A percentile compares a stretch with the other conserved stretches of the same genome.
Evolutionary conservation across 2,888 invertebrate species (phyloP).

Genomic region (Lochmaea crataegi): DNA sequence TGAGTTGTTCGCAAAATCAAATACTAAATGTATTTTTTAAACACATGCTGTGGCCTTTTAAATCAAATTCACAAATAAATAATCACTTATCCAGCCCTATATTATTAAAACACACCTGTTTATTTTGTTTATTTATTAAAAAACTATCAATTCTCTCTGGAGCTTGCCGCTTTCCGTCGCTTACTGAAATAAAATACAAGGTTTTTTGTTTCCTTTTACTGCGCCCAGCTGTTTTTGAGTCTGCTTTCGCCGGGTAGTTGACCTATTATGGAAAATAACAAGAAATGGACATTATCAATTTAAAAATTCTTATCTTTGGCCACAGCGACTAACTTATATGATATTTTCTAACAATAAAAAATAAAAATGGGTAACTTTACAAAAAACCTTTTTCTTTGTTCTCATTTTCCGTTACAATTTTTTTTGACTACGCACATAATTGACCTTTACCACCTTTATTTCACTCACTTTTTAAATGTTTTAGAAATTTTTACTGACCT

Average conservation of each 20-base stretch:
- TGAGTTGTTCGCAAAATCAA: background rate
- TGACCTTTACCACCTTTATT: background rate
- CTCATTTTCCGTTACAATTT: slow-evolving; percentile 2
- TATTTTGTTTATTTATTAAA: slow-evolving; percentile 5
- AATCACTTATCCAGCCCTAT: background rate
- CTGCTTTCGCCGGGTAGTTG: background rate
- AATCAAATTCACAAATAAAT: background rate
- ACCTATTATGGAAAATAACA: background rate
- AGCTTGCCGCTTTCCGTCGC: background rate
- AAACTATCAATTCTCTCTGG: background rate
- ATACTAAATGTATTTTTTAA: background rate
- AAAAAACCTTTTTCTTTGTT: slow-evolving; percentile 1
- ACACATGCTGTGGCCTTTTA: slow-evolving; percentile 4
- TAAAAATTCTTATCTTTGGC: background rate
- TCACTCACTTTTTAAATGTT: slow-evolving; percentile 2
- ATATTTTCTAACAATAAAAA: slow-evolving; percentile 1
- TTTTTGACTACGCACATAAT: background rate
- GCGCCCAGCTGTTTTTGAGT: background rate
- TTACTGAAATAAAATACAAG: background rate
- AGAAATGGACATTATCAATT: background rate
- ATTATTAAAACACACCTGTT: background rate
- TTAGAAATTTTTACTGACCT: slow-evolving; percentile 1
- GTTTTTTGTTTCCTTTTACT: background rate
- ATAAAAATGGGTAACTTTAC: slow-evolving; percentile 2
- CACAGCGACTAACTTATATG: slow-evolving; percentile 4